phyloP scores from a whole-genome alignment of 2,797 vertebrate genomes.

The Melanotaenia boesemani region DNA sequence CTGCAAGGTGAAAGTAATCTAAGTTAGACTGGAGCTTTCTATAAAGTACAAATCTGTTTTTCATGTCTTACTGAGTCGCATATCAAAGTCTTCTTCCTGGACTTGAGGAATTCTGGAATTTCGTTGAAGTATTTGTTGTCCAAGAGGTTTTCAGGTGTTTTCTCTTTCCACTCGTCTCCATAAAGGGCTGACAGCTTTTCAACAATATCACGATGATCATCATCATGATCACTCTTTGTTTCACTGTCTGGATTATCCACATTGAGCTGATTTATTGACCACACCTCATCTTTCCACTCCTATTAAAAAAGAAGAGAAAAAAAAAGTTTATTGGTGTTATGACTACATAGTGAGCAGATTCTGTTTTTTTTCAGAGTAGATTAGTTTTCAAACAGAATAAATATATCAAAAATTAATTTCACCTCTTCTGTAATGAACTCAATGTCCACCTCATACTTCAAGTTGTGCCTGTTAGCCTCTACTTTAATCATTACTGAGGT shows the following conservation, averaged over 20 bases:
- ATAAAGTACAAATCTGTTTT: background rate
- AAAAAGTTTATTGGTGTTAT: background rate
- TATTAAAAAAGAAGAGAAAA: conserved; percentile 16
- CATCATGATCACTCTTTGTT: background rate
- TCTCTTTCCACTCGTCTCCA: conserved; percentile 35
- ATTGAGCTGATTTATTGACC: background rate
- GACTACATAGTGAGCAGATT: background rate
- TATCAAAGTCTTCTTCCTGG: conserved; percentile 28
- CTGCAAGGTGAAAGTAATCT: background rate
- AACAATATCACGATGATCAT: background rate
- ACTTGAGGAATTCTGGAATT: conserved; percentile 44
- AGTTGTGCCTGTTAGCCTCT: conserved; percentile 8
- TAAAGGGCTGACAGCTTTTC: conserved; percentile 54
- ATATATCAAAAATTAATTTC: background rate
- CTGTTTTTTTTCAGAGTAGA: background rate
- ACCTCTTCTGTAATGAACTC: conserved; percentile 65
- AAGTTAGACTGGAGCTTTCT: background rate
- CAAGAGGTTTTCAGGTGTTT: conserved; percentile 24
- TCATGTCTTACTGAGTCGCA: conserved; percentile 39
- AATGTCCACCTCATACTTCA: conserved; percentile 53
- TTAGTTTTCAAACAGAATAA: background rate
- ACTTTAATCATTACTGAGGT: too few species aligned
- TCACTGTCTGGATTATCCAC: background rate
- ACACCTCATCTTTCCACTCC: conserved; percentile 60
- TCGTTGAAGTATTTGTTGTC: conserved; percentile 28